Evolutionary conservation across 2,797 vertebrate genomes (phyloP).

Genomic region (Sorex maritimensis): DNA sequence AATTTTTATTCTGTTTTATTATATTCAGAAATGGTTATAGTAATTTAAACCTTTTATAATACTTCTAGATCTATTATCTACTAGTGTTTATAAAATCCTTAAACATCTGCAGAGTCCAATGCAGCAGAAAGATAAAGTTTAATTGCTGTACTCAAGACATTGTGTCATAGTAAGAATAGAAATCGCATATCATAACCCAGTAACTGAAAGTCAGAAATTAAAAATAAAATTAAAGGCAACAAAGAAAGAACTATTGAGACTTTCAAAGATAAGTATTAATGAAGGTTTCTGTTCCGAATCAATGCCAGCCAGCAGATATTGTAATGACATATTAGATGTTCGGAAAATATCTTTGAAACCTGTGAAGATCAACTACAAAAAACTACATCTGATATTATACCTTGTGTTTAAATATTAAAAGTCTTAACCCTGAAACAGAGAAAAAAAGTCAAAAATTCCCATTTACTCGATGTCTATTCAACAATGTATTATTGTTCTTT

Average conservation of each 20-base stretch:
- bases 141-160: background rate
- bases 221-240: background rate
- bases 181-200: background rate
- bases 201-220: slow-evolving; percentile 1
- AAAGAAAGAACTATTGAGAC: background rate
- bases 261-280: slow-evolving; percentile 22
- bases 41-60: slow-evolving; percentile 26
- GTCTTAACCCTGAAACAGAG: background rate
- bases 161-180: background rate
- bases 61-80: background rate
- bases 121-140: slow-evolving; percentile 13
- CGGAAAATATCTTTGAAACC: background rate
- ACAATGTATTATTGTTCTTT: background rate
- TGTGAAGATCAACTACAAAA: background rate
- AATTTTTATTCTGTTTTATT: slow-evolving; percentile 34
- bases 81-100: slow-evolving; percentile 31
- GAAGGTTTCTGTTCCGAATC: background rate
- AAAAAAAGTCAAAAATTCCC: background rate
- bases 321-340: background rate
- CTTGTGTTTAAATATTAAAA: background rate
- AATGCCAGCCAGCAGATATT: background rate
- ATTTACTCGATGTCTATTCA: background rate
- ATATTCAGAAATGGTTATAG: background rate
- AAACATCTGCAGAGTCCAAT: background rate
- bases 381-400: background rate